A percentile compares a stretch with the other conserved stretches of the same genome.
Conservation (phyloP, 1,140 invertebrate species). For the Ceratosolen solmsi region DNA sequence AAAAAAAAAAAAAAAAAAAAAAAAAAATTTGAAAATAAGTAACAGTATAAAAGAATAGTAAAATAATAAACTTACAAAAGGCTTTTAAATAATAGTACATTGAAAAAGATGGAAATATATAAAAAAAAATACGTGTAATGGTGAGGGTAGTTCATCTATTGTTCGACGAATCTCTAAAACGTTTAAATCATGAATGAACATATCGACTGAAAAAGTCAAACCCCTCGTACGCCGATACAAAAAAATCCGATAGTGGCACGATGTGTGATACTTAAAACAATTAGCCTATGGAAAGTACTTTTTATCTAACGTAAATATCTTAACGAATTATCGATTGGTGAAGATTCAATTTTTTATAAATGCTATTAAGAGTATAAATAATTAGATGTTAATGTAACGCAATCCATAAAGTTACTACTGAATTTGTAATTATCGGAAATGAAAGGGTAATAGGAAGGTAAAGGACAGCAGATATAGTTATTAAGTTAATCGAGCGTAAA, state of each 20-base stretch:
- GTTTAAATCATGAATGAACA: background rate
- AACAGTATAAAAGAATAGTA: too few relatives aligned
- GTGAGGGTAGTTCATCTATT: background rate
- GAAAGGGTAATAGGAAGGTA: background rate
- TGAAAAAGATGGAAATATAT: too few relatives aligned
- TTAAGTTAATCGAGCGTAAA: background rate
- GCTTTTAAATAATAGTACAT: too few relatives aligned
- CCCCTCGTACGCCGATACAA: background rate
- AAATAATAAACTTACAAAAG: too few relatives aligned
- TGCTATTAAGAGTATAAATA: too few relatives aligned
- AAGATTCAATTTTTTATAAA: background rate
- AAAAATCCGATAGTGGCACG: background rate
- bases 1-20: too few relatives aligned
- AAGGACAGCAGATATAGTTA: background rate
- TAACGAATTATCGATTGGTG: background rate
- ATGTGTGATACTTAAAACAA: background rate
- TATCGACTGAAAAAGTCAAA: background rate
- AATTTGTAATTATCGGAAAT: too few relatives aligned
- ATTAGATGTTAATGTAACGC: too few relatives aligned
- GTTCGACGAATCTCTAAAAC: background rate
- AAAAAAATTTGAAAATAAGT: too few relatives aligned
- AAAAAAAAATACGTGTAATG: background rate
- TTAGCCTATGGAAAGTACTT: background rate
- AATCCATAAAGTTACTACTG: too few relatives aligned
- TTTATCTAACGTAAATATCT: background rate